Conservation (phyloP, 37 sponge, comb jelly and placozoan species). For the Diacarnus erythraeanus region DNA sequence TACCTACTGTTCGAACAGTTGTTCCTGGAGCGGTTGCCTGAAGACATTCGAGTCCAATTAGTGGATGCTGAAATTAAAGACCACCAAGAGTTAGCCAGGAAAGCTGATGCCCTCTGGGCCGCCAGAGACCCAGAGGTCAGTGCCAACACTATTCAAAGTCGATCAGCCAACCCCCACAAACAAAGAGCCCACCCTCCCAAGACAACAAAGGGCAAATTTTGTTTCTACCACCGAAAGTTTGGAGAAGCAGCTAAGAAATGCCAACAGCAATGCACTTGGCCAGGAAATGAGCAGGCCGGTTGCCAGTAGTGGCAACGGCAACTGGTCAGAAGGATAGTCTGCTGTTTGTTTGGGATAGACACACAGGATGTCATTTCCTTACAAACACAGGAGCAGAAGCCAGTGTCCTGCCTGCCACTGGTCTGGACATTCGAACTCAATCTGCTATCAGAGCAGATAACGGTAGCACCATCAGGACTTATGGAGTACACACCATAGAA, state of each 20-base stretch:
- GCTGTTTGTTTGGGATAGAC: not conserved
- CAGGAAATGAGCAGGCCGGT: not conserved
- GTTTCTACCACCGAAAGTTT: not conserved
- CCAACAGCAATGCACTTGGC: too few relatives aligned
- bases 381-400: slow-evolving; percentile 52
- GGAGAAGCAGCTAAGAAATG: not conserved
- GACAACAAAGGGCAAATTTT: not conserved
- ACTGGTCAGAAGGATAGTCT: not conserved
- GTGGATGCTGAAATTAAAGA: too few relatives aligned
- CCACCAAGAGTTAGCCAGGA: not conserved
- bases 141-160: too few relatives aligned
- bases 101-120: not conserved
- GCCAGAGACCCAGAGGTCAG: not conserved
- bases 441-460: slow-evolving; percentile 30
- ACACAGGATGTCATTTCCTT: not conserved
- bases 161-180: too few relatives aligned
- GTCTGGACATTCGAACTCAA: not conserved
- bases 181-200: too few relatives aligned
- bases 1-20: not conserved
- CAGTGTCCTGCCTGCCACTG: slow-evolving; percentile 38
- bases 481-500: not conserved
- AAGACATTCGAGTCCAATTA: not conserved
- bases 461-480: slow-evolving; percentile 26
- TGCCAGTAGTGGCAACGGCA: not conserved
- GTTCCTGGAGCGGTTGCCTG: not conserved